Conservation (phyloP, 2,888 invertebrate genomes). For the Corythucha ciliata region DNA sequence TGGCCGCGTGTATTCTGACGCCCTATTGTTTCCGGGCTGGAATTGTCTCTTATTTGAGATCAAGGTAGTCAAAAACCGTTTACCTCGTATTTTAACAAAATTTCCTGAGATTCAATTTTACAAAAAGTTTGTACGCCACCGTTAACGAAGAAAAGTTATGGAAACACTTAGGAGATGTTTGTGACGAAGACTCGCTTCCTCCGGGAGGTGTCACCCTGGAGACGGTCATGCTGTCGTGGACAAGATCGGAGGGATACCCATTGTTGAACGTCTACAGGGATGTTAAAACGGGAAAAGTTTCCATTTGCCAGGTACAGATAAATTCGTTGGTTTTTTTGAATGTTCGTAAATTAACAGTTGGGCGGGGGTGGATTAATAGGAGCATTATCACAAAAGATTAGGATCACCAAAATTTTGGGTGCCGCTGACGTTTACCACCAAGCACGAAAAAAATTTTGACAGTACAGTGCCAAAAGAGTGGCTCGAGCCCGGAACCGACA, state of each 20-base stretch:
- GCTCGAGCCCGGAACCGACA: too few species aligned
- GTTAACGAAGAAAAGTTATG: not conserved
- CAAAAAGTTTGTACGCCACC: not conserved
- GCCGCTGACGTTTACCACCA: not conserved
- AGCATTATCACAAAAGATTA: too few species aligned
- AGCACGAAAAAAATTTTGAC: not conserved
- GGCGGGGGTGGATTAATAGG: too few species aligned
- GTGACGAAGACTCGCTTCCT: not conserved
- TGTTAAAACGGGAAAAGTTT: not conserved
- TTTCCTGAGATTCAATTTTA: too few species aligned
- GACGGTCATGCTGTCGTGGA: not conserved
- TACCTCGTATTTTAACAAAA: too few species aligned
- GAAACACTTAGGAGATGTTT: not conserved
- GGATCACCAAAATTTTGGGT: too few species aligned
- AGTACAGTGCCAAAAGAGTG: not conserved
- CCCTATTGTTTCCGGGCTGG: too few species aligned
- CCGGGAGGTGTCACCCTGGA: not conserved
- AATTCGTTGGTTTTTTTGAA: too few species aligned
- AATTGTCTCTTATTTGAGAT: too few species aligned
- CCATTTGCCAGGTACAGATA: not conserved
- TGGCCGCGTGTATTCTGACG: too few species aligned
- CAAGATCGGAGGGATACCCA: not conserved
- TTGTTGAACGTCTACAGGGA: not conserved
- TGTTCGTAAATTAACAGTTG: too few species aligned
- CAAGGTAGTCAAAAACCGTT: too few species aligned